A percentile compares a stretch with the other conserved stretches of the same genome.
These are phyloP conservation scores for Amblyteles armatorius DNA, from an alignment of 2,888 invertebrate species.

Conservation along the genomic window DNA sequence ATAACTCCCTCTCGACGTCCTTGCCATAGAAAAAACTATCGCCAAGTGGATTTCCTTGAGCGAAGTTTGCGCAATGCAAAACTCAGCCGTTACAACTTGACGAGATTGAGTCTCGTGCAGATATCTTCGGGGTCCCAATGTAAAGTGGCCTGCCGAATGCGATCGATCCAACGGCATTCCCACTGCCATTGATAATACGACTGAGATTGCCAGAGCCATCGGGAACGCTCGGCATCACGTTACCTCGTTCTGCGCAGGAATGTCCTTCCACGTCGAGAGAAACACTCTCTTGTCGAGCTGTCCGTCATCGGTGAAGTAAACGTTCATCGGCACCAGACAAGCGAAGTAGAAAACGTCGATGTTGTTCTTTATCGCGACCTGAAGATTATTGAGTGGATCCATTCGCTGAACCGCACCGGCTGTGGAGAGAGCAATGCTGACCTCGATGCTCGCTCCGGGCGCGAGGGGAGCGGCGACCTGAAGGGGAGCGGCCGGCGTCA, in stretches of 20 bases:
- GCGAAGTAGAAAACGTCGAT: constrained; percentile 99
- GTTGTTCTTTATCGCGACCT: constrained; percentile 99
- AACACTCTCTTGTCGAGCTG: constrained; percentile 99
- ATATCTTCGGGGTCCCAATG: too few relatives aligned
- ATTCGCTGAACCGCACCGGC: constrained; percentile 97
- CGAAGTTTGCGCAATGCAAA: too few relatives aligned
- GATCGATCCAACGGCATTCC: constrained; percentile 16
- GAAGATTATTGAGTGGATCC: constrained; percentile 98
- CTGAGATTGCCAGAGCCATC: constrained; percentile 32
- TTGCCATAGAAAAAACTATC: too few relatives aligned
- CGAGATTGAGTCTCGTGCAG: too few relatives aligned
- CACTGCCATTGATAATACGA: constrained; percentile 49
- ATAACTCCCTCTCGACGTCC: too few relatives aligned
- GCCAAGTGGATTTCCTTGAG: too few relatives aligned
- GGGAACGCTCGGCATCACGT: constrained; percentile 8
- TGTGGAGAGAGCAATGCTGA: constrained; percentile 91
- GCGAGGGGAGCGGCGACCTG: constrained; percentile 91
- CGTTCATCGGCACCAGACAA: constrained; percentile 95
- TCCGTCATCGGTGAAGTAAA: constrained; percentile 97
- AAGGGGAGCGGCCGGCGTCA: constrained; percentile 94
- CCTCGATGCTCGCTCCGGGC: constrained; percentile 92
- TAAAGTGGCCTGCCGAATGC: neutral
- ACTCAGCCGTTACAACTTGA: too few relatives aligned
- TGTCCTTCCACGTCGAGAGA: constrained; percentile 99
- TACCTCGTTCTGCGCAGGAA: constrained; percentile 98